Conservation (phyloP, 2,797 vertebrate genomes). For the Sarcoramphus papa region DNA sequence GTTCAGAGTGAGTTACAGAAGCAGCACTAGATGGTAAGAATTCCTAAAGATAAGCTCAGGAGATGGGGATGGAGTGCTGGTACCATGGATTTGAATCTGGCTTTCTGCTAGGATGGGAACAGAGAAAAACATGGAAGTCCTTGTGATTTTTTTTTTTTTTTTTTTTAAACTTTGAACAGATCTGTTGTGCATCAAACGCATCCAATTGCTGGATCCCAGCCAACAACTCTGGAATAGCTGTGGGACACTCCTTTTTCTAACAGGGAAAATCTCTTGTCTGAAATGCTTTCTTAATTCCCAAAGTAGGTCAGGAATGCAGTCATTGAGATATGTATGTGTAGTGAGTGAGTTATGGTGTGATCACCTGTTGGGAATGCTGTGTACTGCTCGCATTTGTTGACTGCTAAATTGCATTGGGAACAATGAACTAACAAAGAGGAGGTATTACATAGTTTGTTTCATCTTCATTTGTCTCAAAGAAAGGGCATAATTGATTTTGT, state of each 20-base stretch:
- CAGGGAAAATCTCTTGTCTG: background rate
- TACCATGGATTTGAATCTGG: background rate
- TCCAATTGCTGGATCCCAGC: background rate
- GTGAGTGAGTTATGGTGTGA: background rate
- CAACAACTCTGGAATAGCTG: background rate
- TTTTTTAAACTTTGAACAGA: background rate
- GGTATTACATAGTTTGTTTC: background rate
- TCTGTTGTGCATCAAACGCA: background rate
- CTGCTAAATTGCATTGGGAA: background rate
- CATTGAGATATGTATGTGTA: background rate
- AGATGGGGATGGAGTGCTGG: background rate
- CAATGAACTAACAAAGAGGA: background rate
- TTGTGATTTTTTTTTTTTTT: background rate
- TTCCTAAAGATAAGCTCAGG: background rate
- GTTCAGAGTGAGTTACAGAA: background rate
- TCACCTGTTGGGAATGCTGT: conserved; percentile 15
- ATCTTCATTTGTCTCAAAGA: background rate
- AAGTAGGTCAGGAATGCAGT: conserved; percentile 40
- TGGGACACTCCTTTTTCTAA: background rate
- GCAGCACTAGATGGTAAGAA: background rate
- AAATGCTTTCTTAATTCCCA: background rate
- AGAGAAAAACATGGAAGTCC: background rate
- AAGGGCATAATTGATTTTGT: background rate
- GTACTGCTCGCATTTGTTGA: background rate
- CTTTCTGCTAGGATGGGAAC: background rate